Evolutionary conservation across 2,113 vertebrate species (phyloP).

Genomic region (Malurus alboscapulatus): DNA sequence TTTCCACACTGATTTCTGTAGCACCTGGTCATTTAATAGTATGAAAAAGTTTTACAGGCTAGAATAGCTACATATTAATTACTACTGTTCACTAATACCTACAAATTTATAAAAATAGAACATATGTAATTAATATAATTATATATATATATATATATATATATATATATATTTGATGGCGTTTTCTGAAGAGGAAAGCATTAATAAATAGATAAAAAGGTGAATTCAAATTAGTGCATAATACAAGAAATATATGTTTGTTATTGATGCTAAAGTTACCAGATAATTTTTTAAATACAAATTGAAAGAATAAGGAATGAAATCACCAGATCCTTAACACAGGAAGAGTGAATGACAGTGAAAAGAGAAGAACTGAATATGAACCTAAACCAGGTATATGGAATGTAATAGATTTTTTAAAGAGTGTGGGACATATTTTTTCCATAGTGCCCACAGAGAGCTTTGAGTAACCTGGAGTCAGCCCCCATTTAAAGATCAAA

Average conservation of each 20-base stretch:
- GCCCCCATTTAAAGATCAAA: conserved; percentile 16
- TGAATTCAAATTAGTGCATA: conserved; percentile 33
- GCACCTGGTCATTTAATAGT: background rate
- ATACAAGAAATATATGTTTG: background rate
- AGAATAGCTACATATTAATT: conserved; percentile 14
- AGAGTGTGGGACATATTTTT: background rate
- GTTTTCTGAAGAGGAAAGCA: conserved; percentile 65
- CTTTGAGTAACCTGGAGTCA: background rate
- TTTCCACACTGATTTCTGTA: conserved; percentile 1
- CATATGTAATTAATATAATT: conserved; percentile 28
- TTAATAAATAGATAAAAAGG: conserved; percentile 57
- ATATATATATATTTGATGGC: background rate
- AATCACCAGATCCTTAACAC: background rate
- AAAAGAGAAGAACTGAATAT: background rate
- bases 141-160: background rate
- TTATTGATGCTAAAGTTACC: background rate
- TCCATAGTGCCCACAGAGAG: background rate
- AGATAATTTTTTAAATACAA: background rate
- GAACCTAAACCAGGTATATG: background rate
- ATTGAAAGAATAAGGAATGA: conserved; percentile 7
- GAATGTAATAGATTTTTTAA: background rate
- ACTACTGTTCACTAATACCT: background rate
- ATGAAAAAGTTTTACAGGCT: background rate
- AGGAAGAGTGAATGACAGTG: background rate
- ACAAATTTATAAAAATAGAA: conserved; percentile 30